These are phyloP conservation scores for Steinernema hermaphroditum DNA, from an alignment of 2,888 invertebrate genomes.

Conservation along the genomic window DNA sequence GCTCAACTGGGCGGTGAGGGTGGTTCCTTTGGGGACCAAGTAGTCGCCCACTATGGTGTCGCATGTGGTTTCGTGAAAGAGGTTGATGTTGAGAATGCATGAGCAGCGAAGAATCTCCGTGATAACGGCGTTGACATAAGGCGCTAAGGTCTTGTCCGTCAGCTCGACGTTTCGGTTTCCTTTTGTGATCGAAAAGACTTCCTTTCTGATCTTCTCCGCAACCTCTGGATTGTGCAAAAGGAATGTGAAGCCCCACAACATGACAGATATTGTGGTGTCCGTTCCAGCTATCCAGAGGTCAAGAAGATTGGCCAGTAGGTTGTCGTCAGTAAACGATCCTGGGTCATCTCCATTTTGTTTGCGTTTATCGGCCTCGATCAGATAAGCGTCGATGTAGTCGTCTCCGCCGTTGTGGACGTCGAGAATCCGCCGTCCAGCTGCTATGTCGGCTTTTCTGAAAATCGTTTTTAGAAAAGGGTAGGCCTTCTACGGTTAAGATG, in stretches of 20 bases:
- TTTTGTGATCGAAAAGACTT: not conserved
- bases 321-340: not conserved
- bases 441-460: not conserved
- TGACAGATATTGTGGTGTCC: not conserved
- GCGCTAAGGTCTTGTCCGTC: not conserved
- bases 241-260: not conserved
- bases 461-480: not conserved
- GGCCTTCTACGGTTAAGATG: not conserved
- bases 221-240: not conserved
- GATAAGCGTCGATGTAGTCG: slow-evolving; percentile 45
- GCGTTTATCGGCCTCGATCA: slow-evolving; percentile 41
- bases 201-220: not conserved
- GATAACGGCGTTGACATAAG: not conserved
- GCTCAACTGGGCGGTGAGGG: not conserved
- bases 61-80: not conserved
- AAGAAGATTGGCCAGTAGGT: not conserved
- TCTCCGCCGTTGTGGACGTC: slow-evolving; percentile 37
- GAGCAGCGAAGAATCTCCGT: not conserved
- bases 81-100: not conserved
- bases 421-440: not conserved
- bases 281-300: slow-evolving; percentile 13
- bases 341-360: slow-evolving; percentile 35
- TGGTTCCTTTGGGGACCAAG: not conserved
- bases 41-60: slow-evolving; percentile 6
- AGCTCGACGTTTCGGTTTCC: slow-evolving; percentile 12